phyloP scores from a whole-genome alignment of 2,113 vertebrate genomes.

The Notechis scutatus region DNA sequence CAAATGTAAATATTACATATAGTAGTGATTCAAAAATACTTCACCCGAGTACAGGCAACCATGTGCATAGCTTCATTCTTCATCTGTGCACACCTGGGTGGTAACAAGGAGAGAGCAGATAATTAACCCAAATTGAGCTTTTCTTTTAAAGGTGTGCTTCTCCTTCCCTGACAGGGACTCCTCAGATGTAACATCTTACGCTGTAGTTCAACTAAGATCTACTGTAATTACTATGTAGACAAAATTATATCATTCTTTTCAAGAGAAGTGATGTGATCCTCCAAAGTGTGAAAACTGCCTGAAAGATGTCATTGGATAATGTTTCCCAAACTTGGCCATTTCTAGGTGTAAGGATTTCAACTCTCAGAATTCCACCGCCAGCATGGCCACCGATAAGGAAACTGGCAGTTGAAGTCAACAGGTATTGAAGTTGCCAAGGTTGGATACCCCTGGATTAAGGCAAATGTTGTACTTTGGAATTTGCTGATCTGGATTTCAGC shows the following conservation, averaged over 20 bases:
- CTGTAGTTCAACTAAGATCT: background rate
- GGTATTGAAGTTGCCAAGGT: background rate
- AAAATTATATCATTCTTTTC: background rate
- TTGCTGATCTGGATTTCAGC: background rate
- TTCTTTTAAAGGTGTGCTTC: background rate
- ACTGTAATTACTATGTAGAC: background rate
- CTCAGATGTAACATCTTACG: background rate
- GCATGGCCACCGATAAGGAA: background rate
- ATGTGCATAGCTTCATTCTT: slow-evolving; percentile 79
- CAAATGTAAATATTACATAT: slow-evolving; percentile 83
- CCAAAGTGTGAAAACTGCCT: background rate
- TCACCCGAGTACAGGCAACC: slow-evolving; percentile 61
- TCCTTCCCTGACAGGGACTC: rapidly evolving
- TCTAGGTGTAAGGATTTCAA: background rate
- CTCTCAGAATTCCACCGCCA: background rate
- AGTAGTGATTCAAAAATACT: slow-evolving; percentile 79
- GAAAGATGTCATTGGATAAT: background rate
- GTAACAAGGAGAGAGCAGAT: background rate
- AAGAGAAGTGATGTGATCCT: background rate
- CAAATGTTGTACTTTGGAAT: background rate
- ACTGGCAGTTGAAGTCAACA: background rate
- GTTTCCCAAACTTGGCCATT: background rate
- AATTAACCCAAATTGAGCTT: background rate
- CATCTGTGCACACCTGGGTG: slow-evolving; percentile 93
- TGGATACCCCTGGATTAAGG: background rate